Conservation (phyloP, 2,797 vertebrate genomes). For the Acanthornis magna region DNA sequence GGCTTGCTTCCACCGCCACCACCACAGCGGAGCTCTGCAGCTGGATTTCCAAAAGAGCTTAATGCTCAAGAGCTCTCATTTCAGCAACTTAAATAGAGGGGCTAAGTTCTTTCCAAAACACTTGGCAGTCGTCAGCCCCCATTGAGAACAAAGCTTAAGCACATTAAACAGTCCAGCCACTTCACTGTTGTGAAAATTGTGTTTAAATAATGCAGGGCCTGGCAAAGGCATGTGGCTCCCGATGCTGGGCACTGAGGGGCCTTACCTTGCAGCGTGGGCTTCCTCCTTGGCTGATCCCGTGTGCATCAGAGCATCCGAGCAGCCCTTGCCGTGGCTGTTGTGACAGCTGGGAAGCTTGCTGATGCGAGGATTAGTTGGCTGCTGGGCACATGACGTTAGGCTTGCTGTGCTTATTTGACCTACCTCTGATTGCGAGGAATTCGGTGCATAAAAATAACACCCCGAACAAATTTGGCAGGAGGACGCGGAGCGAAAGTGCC, state of each 20-base stretch:
- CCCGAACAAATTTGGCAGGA: slow-evolving; percentile 25
- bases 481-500: not conserved
- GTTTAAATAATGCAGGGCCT: not conserved
- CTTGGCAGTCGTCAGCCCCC: not conserved
- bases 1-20: slow-evolving; percentile 5
- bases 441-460: slow-evolving; percentile 58
- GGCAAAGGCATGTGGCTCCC: not conserved
- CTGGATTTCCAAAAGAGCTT: slow-evolving; percentile 41
- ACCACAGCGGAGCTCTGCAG: not conserved
- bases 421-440: slow-evolving; percentile 56
- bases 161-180: slow-evolving; percentile 14
- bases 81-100: slow-evolving; percentile 32
- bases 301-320: not conserved
- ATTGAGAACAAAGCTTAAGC: slow-evolving; percentile 54
- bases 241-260: not conserved
- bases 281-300: not conserved
- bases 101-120: slow-evolving; percentile 46
- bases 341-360: slow-evolving; percentile 35
- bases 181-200: not conserved
- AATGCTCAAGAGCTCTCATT: slow-evolving; percentile 31
- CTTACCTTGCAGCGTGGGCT: not conserved
- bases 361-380: slow-evolving; percentile 38
- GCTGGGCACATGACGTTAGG: slow-evolving; percentile 42
- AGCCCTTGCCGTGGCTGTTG: not conserved
- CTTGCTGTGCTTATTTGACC: slow-evolving; percentile 49